A percentile compares a stretch with the other conserved stretches of the same genome.
Evolutionary conservation across 1,140 invertebrate genomes (phyloP).

Genomic region (Papilio polytes): DNA sequence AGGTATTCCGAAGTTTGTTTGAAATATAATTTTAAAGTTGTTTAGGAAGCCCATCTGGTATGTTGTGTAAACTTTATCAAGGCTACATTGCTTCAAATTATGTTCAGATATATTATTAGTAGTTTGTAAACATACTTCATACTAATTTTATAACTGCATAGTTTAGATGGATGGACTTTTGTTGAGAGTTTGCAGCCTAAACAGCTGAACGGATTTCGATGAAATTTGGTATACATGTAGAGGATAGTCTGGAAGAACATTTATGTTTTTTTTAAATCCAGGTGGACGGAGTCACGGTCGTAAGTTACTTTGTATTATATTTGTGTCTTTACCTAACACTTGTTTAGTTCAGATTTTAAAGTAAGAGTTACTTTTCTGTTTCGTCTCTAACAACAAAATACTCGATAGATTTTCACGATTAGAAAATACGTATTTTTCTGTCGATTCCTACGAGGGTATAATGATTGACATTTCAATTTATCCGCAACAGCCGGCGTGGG

Average conservation of each 20-base stretch:
- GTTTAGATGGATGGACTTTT: no score
- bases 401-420: neutral
- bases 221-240: no score
- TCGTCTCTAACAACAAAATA: neutral
- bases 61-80: conserved; percentile 8
- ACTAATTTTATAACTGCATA: no score
- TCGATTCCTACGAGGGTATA: conserved; percentile 18
- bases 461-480: conserved; percentile 28
- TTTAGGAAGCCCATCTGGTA: conserved; percentile 6
- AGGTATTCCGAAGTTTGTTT: conserved; percentile 10
- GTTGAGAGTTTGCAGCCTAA: no score
- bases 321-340: no score
- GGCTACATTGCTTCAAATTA: neutral
- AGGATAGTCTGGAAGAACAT: no score
- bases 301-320: no score
- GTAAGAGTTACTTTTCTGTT: neutral
- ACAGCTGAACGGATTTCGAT: no score
- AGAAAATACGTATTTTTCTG: conserved; percentile 4
- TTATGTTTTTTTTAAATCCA: no score
- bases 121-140: neutral
- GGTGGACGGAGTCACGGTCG: no score
- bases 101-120: neutral
- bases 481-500: neutral
- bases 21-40: conserved; percentile 19
- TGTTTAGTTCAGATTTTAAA: neutral